Evolutionary conservation across 2,888 invertebrate genomes (phyloP).

Genomic region (Stenichneumon culpator): DNA sequence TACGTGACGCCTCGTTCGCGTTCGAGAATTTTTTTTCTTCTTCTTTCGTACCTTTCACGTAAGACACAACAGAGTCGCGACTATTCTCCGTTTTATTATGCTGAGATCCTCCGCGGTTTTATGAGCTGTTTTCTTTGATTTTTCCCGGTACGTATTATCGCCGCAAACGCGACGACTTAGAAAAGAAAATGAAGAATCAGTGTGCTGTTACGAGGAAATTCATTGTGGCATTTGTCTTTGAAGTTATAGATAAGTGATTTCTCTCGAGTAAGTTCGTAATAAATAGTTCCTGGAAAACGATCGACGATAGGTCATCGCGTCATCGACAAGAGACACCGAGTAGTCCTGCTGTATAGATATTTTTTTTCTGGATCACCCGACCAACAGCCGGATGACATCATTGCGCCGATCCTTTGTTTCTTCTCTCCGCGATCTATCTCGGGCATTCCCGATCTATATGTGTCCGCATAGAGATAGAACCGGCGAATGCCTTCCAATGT

Average conservation of each 20-base stretch:
- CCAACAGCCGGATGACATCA: conserved; percentile 55
- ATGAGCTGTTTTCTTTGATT: not conserved
- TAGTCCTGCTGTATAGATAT: not conserved
- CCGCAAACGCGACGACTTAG: not conserved
- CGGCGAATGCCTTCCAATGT: not conserved
- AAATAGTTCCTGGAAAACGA: conserved; percentile 16
- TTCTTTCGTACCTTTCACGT: not conserved
- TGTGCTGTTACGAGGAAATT: conserved; percentile 14
- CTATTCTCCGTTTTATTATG: not conserved
- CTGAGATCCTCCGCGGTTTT: not conserved
- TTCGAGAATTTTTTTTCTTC: not conserved
- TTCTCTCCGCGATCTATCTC: conserved; percentile 44
- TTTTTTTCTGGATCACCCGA: conserved; percentile 32
- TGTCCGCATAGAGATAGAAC: conserved; percentile 1
- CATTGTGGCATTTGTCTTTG: not conserved
- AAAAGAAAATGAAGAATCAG: not conserved
- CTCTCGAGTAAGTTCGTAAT: conserved; percentile 7
- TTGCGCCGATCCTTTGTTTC: conserved; percentile 58
- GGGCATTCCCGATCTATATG: conserved; percentile 35
- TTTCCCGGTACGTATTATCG: conserved; percentile 29
- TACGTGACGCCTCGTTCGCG: conserved; percentile 25
- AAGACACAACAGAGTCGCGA: not conserved
- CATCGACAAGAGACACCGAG: not conserved
- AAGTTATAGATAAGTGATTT: conserved; percentile 42
- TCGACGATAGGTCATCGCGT: conserved; percentile 28